Conservation (phyloP, 2,797 vertebrate genomes). For the Craterocephalus amniculus region DNA sequence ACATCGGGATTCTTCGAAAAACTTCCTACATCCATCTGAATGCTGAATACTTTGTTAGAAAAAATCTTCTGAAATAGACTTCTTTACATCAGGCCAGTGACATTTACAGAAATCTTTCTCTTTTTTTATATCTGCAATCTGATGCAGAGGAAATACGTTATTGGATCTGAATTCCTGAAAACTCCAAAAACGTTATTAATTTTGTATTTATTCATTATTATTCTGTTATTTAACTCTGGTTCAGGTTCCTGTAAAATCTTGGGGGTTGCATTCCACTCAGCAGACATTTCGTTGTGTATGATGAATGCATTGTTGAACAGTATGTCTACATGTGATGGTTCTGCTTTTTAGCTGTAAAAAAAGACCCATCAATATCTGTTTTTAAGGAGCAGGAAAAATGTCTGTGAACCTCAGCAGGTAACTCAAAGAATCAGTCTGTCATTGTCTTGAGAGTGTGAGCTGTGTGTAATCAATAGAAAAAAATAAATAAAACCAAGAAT, state of each 20-base stretch:
- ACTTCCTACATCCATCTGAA: conserved; percentile 69
- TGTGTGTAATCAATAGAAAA: conserved; percentile 39
- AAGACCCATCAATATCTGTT: conserved; percentile 11
- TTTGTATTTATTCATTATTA: background rate
- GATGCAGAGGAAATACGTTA: background rate
- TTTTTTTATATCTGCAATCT: conserved; percentile 6
- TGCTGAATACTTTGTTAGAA: conserved; percentile 42
- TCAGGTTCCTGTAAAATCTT: background rate
- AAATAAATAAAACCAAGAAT: conserved; percentile 19
- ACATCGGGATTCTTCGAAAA: conserved; percentile 67
- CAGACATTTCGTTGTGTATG: conserved; percentile 2
- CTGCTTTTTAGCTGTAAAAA: background rate
- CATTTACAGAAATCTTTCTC: conserved; percentile 9
- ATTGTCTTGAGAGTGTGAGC: conserved; percentile 20
- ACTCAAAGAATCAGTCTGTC: conserved; percentile 12
- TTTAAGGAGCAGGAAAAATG: conserved; percentile 19
- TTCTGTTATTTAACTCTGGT: background rate
- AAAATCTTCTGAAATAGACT: conserved; percentile 27
- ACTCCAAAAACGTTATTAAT: background rate
- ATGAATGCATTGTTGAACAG: background rate
- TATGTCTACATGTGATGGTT: background rate
- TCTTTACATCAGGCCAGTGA: conserved; percentile 15
- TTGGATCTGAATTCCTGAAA: conserved; percentile 1
- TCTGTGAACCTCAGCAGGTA: conserved; percentile 19
- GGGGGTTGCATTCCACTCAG: background rate